These are phyloP conservation scores for Rhyacichthys aspro DNA, from an alignment of 2,797 vertebrate genomes.

Conservation along the genomic window DNA sequence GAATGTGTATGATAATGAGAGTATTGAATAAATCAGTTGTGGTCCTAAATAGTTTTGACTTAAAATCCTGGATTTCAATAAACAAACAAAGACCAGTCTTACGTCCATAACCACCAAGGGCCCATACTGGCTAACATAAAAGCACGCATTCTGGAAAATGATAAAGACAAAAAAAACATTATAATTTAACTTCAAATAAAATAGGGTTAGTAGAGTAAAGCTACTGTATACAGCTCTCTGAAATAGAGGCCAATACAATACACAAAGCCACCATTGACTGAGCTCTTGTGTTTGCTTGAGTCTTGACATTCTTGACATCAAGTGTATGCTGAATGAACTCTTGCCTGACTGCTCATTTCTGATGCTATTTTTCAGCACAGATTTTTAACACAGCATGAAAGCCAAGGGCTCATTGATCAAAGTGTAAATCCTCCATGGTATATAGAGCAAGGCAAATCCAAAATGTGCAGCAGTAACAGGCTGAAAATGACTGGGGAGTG, in stretches of 20 bases:
- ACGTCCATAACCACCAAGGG: no score
- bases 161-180: no score
- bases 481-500: slow-evolving; percentile 6
- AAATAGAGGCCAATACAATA: background rate
- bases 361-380: slow-evolving; percentile 7
- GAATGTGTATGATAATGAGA: no score
- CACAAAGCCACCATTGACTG: background rate
- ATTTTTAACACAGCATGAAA: slow-evolving; percentile 4
- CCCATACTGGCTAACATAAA: no score
- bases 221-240: background rate
- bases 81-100: no score
- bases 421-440: slow-evolving; percentile 30
- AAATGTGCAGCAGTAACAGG: slow-evolving; percentile 29
- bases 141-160: no score
- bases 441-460: slow-evolving; percentile 24
- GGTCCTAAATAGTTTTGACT: no score
- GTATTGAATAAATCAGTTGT: no score
- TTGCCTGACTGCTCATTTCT: slow-evolving; percentile 7
- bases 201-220: no score
- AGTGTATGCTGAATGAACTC: slow-evolving; percentile 1
- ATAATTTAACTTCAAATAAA: no score
- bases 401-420: slow-evolving; percentile 21
- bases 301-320: slow-evolving; percentile 15
- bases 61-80: no score
- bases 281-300: background rate